Conservation (phyloP, 2,888 invertebrate species). For the Deilephila porcellus region DNA sequence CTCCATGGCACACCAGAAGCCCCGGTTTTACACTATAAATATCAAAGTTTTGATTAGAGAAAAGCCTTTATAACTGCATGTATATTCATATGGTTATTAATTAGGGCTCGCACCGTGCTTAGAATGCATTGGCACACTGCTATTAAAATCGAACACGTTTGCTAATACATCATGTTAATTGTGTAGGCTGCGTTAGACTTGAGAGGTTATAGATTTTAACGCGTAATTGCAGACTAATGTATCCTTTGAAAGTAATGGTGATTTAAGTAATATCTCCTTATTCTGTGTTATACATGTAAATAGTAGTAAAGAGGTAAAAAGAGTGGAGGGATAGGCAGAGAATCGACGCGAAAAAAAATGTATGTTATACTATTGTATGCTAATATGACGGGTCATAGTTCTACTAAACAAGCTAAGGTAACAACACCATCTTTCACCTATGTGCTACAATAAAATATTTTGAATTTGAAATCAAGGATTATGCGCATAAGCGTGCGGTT, state of each 20-base stretch:
- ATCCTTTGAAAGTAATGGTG: not conserved
- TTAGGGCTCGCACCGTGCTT: slow-evolving; percentile 48
- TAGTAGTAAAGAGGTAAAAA: no score
- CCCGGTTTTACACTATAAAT: slow-evolving; percentile 66
- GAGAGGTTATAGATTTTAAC: not conserved
- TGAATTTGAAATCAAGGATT: no score
- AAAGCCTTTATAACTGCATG: slow-evolving; percentile 68
- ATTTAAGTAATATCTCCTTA: no score
- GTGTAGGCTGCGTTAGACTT: not conserved
- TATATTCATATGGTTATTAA: slow-evolving; percentile 79
- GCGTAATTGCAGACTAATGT: not conserved
- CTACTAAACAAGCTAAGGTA: no score
- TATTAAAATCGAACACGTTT: slow-evolving; percentile 2
- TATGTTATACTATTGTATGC: no score
- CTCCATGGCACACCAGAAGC: not conserved
- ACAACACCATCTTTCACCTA: no score
- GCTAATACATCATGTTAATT: slow-evolving; percentile 27
- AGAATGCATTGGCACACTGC: slow-evolving; percentile 28
- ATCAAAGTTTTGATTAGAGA: slow-evolving; percentile 78
- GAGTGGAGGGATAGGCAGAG: no score
- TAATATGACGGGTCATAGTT: no score
- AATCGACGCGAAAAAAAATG: no score
- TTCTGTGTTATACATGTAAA: no score
- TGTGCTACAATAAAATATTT: no score
- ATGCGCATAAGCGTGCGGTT: no score